Conservation (phyloP, 2,797 vertebrate genomes). For the Masticophis lateralis region DNA sequence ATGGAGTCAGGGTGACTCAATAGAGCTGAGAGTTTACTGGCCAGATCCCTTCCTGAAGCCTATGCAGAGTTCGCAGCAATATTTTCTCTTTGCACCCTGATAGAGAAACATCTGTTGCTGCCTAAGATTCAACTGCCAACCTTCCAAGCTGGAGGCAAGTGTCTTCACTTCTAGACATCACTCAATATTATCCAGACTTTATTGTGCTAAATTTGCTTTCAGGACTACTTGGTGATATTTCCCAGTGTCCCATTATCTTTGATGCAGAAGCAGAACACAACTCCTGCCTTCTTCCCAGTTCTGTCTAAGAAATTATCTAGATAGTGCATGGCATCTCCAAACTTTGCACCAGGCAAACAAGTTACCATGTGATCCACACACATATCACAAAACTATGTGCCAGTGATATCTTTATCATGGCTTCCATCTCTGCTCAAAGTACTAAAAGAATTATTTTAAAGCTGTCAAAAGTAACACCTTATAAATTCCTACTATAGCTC, state of each 20-base stretch:
- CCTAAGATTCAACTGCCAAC: background rate
- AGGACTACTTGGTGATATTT: background rate
- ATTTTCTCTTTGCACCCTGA: background rate
- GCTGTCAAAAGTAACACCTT: background rate
- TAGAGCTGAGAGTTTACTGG: background rate
- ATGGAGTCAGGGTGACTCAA: background rate
- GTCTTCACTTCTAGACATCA: background rate
- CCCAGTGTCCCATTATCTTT: background rate
- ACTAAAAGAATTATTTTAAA: constrained; percentile 21
- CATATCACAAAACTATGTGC: background rate
- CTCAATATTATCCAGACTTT: background rate
- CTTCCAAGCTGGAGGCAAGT: background rate
- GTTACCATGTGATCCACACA: background rate
- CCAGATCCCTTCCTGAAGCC: background rate
- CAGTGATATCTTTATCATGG: constrained; percentile 14
- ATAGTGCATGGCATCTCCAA: background rate
- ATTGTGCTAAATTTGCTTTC: background rate
- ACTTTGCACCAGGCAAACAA: background rate
- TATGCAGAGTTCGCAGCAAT: background rate
- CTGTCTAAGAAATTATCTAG: background rate
- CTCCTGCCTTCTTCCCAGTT: background rate
- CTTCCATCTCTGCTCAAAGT: constrained; percentile 3
- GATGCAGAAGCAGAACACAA: background rate
- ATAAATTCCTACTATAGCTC: constrained; percentile 14
- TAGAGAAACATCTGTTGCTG: background rate